A percentile compares a stretch with the other conserved stretches of the same genome.
These are phyloP conservation scores for Trematomus loennbergii DNA, from an alignment of 2,113 vertebrate species.

Conservation along the genomic window DNA sequence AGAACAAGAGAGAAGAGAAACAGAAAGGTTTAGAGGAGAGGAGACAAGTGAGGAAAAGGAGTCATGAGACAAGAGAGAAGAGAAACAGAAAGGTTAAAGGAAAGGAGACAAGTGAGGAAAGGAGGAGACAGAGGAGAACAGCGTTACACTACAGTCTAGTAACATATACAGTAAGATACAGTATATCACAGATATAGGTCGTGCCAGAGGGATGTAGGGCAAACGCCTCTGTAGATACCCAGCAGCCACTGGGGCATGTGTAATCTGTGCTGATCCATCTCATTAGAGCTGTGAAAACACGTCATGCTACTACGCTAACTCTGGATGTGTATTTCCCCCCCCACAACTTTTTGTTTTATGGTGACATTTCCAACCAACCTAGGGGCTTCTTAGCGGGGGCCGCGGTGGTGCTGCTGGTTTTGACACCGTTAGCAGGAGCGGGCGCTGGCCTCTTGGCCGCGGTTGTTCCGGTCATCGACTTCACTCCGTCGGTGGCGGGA, in stretches of 20 bases:
- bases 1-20: no score
- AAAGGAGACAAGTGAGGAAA: background rate
- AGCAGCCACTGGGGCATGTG: constrained; percentile 47
- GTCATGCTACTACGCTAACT: background rate
- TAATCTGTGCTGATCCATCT: constrained; percentile 55
- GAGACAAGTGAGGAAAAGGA: no score
- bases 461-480: constrained; percentile 53
- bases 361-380: constrained; percentile 69
- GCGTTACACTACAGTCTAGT: background rate
- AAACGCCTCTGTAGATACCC: constrained; percentile 44
- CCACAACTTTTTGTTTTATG: background rate
- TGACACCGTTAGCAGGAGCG: constrained; percentile 67
- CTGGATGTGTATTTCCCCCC: background rate
- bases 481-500: constrained; percentile 56
- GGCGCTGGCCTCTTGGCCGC: constrained; percentile 72
- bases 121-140: background rate
- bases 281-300: constrained; percentile 26
- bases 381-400: constrained; percentile 73
- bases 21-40: no score
- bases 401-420: constrained; percentile 62
- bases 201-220: constrained; percentile 49
- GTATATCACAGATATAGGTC: constrained; percentile 42
- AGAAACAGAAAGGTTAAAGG: background rate
- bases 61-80: no score
- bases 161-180: background rate